Conservation (phyloP, 2,888 invertebrate genomes). For the Melanostoma mellinum region DNA sequence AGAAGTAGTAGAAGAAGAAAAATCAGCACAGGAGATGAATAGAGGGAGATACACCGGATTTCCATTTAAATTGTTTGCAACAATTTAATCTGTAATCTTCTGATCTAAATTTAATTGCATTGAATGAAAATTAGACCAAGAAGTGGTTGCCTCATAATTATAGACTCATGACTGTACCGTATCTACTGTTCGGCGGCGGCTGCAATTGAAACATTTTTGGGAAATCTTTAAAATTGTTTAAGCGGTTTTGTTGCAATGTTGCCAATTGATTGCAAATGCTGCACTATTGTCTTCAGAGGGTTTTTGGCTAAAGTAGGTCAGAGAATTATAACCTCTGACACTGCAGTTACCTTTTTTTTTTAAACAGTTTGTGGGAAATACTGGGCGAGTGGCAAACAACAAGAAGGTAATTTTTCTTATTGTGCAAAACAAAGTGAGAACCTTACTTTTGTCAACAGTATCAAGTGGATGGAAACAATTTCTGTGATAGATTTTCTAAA, state of each 20-base stretch:
- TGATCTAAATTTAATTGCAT: conserved; percentile 60
- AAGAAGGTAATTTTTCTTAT: too few relatives aligned
- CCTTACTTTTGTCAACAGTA: too few relatives aligned
- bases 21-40: conserved; percentile 1
- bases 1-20: background rate
- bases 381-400: too few relatives aligned
- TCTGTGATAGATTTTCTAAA: too few relatives aligned
- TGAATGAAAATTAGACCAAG: conserved; percentile 56
- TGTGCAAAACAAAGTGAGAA: too few relatives aligned
- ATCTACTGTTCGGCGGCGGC: background rate
- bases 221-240: conserved; percentile 62
- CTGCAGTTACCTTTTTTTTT: background rate
- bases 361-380: too few relatives aligned
- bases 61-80: conserved; percentile 50
- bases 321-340: conserved; percentile 66
- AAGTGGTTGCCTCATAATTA: conserved; percentile 61
- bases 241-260: conserved; percentile 62
- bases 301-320: conserved; percentile 55
- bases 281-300: conserved; percentile 61
- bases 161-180: conserved; percentile 34
- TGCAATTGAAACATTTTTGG: conserved; percentile 39
- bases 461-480: too few relatives aligned
- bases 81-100: conserved; percentile 63
- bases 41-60: conserved; percentile 20
- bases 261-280: conserved; percentile 55